Evolutionary conservation across 2,888 invertebrate genomes (phyloP), one percentile per base, ranked within the genome.

Genomic region (Deroplatys truncata): DNA sequence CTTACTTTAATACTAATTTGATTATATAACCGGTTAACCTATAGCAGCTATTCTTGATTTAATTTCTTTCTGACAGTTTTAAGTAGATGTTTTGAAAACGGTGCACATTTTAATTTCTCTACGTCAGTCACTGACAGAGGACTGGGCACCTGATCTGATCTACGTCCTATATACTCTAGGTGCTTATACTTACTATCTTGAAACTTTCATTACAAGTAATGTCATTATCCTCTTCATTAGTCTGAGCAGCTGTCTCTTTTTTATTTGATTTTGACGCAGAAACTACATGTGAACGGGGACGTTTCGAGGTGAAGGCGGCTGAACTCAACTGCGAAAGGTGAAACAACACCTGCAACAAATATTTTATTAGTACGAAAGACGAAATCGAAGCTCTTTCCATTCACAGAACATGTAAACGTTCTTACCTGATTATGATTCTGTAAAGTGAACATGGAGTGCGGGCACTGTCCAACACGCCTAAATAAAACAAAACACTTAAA

Each of bases 341-440:
- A 91, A 93, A 93, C 91, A 93, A 84, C 88, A 90, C 90, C 90
- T 90, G 88, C 28, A 25, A 84, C 29, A 84, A 25, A 83, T 84
- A 43, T 49, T 56, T 16, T 49, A 7, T 35, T 4, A 72, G 35
- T 15, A 31, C n/a, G 10, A 43, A 86, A 86, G 25, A 28, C 16
- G 49, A 28, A 35, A 86, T 16, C 16, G 1, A 56, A 56, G 56
- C 56, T 43, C 43, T 1, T 10, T 7, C 29, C 9, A 89, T 43
- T 43, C n/a, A 4, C 3, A 25, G 25, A 28, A 90, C 84, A 82
- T 89, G 28, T 82, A 35, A 88, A 49, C 7, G 84, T 49, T 82
- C 92, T 92, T 92, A 94, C 94, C 93, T 94, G 94, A 92, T 94
- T 94, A 92, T 94, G 94, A 92, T 93, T 94, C 92, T 94, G 94